phyloP scores from a whole-genome alignment of 2,888 invertebrate genomes.

The Eupeodes luniger region DNA sequence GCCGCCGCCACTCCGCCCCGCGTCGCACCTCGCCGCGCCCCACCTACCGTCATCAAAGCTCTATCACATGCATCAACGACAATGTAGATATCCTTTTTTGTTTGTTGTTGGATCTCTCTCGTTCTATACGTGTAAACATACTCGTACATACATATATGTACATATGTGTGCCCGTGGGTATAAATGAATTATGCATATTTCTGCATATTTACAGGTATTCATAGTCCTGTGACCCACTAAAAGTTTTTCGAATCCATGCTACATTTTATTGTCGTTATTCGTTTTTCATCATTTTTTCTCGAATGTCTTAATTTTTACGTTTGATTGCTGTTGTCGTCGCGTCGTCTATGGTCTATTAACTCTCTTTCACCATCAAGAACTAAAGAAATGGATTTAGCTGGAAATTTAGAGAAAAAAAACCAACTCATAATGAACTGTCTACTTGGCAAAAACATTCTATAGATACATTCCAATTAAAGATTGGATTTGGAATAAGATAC shows the following conservation, averaged over 20 bases:
- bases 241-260: conserved; percentile 23
- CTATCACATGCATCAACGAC: conserved; percentile 56
- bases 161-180: conserved; percentile 50
- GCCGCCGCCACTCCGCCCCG: conserved; percentile 33
- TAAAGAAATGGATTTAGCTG: conserved; percentile 39
- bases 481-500: not conserved
- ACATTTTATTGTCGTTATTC: conserved; percentile 26
- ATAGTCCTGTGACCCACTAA: conserved; percentile 68
- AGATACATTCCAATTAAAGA: conserved; percentile 50
- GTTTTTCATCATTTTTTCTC: conserved; percentile 17
- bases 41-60: conserved; percentile 34
- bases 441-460: conserved; percentile 54
- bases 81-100: conserved; percentile 67
- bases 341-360: not conserved
- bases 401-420: conserved; percentile 37
- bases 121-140: conserved; percentile 18
- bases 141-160: not conserved
- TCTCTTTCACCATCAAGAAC: conserved; percentile 11
- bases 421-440: conserved; percentile 57
- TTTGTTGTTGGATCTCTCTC: conserved; percentile 36
- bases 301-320: conserved; percentile 4
- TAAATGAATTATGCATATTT: conserved; percentile 67
- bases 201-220: conserved; percentile 66
- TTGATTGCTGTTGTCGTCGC: conserved; percentile 7
- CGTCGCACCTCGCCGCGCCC: conserved; percentile 30